Base-by-base conservation (phyloP, 2,888 invertebrate genomes). In the Steromphala cineraria region DNA sequence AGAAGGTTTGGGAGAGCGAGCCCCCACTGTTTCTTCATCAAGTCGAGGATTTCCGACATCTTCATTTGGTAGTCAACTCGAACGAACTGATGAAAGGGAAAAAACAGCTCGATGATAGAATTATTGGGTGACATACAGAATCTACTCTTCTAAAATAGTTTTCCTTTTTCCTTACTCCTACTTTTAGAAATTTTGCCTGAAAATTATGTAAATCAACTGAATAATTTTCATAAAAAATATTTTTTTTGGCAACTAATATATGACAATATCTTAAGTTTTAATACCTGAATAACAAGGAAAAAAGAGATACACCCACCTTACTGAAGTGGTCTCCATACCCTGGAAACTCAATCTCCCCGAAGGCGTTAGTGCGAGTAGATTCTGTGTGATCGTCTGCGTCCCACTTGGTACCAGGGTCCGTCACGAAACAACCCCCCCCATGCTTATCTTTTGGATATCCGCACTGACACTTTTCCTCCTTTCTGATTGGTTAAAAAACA, bases 1-100 rank as follows among this genome's bases (percentile, higher is more conserved):
- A 94, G 90, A 5, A 94, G 89, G 75, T 93, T 93, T 7, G 94
- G 94, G 67, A 86, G 88, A 19, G 91, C 90, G 80, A 94, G 85
- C 2, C 89, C 84, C 94, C 94, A 94, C 0, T 90, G 83, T 15
- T 91, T 83, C 83, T 87, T 87, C 89, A 94, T 86, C 75, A 93
- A 85, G 0, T 79, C 19, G 79, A 91, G 82, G 83, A 93, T 89
- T 5, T 83, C 84, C 0, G 90, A 86, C 87, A 91, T 90, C 4
- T 87, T 83, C 0, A 92, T 91, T 7, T 89, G 87, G 5, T 89
- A 86, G 81, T 91, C 92, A 13, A 93, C 91, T 13, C 93, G 89
- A 0, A 92, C 88, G 88, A 90, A 94, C 93, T 94, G 87, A 2
- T 83, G 82, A 55, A 76, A 75, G 19, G 67, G 53, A 13, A 31